A percentile compares a stretch with the other conserved stretches of the same genome.
phyloP scores from a whole-genome alignment of 1,140 invertebrate genomes.

The Samia ricini region DNA sequence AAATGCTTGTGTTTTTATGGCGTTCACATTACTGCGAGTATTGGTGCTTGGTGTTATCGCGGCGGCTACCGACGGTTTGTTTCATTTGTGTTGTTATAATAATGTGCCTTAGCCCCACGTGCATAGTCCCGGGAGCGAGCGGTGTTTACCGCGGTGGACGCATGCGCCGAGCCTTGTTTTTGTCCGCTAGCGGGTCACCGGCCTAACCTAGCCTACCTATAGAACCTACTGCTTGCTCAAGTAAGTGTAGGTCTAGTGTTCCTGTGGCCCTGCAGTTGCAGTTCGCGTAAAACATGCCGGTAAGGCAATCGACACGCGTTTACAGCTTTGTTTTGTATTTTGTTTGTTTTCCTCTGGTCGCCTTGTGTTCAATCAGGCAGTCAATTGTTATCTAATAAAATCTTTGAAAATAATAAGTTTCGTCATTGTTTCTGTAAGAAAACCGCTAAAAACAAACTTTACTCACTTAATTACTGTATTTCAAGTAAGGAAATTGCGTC shows the following conservation, averaged over 20 bases:
- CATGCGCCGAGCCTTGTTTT: slow-evolving; percentile 63
- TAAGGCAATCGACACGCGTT: slow-evolving; percentile 25
- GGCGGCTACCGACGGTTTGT: slow-evolving; percentile 66
- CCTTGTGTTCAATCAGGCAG: neutral
- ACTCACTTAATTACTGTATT: neutral
- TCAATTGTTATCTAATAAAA: too few species aligned
- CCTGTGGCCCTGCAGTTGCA: slow-evolving; percentile 21
- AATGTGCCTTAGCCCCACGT: slow-evolving; percentile 42
- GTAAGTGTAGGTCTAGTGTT: slow-evolving; percentile 56
- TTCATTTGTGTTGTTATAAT: slow-evolving; percentile 34
- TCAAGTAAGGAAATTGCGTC: neutral
- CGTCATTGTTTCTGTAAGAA: neutral
- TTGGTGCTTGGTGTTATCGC: slow-evolving; percentile 69
- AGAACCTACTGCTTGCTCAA: slow-evolving; percentile 48
- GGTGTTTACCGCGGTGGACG: slow-evolving; percentile 64
- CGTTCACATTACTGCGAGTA: slow-evolving; percentile 71
- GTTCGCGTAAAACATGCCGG: neutral
- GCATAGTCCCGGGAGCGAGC: slow-evolving; percentile 43
- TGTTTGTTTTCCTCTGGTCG: slow-evolving; percentile 14
- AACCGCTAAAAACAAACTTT: neutral
- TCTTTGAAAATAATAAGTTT: too few species aligned
- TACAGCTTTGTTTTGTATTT: slow-evolving; percentile 12
- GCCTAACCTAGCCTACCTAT: slow-evolving; percentile 52
- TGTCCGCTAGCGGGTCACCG: slow-evolving; percentile 59
- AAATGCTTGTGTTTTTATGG: slow-evolving; percentile 75